Evolutionary conservation across 2,113 vertebrate genomes (phyloP).

Genomic region (Lophius piscatorius): DNA sequence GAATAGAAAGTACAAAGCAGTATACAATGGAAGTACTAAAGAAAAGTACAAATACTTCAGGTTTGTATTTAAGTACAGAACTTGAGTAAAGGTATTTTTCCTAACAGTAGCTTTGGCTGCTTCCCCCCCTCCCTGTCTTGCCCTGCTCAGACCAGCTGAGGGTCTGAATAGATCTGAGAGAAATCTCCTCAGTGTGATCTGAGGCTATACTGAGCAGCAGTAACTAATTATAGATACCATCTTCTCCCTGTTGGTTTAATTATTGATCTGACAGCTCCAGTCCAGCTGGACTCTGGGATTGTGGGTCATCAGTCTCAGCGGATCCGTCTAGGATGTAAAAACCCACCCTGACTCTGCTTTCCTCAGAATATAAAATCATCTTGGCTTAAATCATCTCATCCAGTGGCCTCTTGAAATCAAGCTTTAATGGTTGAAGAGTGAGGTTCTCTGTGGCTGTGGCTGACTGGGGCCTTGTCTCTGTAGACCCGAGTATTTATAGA

Average conservation of each 20-base stretch:
- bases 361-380: not conserved
- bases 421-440: constrained; percentile 24
- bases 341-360: not conserved
- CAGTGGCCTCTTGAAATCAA: not conserved
- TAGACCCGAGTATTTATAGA: constrained; percentile 77
- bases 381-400: too few relatives aligned
- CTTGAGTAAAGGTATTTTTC: too few relatives aligned
- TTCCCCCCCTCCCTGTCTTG: not conserved
- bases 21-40: too few relatives aligned
- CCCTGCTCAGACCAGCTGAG: constrained; percentile 58
- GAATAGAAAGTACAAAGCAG: too few relatives aligned
- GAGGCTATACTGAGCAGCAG: constrained; percentile 29
- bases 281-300: constrained; percentile 43
- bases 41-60: too few relatives aligned
- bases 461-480: constrained; percentile 36
- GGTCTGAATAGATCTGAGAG: constrained; percentile 57
- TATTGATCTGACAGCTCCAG: constrained; percentile 64
- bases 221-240: constrained; percentile 67
- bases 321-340: constrained; percentile 37
- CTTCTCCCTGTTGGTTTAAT: too few relatives aligned
- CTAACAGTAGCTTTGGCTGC: not conserved
- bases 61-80: too few relatives aligned
- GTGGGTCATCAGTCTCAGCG: constrained; percentile 43
- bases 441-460: constrained; percentile 22
- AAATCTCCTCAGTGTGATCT: constrained; percentile 53